Base-by-base conservation (phyloP, 2,113 vertebrate genomes). In the Ellobius talpinus region DNA sequence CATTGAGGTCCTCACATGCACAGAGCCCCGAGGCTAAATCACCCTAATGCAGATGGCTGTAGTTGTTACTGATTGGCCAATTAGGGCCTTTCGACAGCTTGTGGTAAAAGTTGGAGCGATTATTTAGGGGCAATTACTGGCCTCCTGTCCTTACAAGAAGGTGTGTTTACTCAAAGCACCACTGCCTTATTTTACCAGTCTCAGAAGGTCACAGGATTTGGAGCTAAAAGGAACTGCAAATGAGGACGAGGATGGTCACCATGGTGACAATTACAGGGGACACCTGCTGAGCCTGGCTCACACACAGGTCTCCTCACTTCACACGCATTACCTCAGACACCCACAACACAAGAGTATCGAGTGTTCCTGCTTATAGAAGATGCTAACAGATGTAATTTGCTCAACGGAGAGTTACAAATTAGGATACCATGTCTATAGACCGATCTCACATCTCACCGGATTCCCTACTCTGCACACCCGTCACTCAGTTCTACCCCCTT, bases 51-150 rank as follows among this genome's bases (percentile, higher is more conserved):
- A 19, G 36, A 68, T 90, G 96, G 95, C 87, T 1, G 6, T n/a
- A 19, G 81, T 95, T 73, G 85, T 92, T 95, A 97, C 87, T 61
- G 63, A 92, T 70, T 24, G 33, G 74, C 90, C 96, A 96, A 77
- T 97, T 95, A 95, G 87, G 92, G 70, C 74, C 94, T 90, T 95
- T 24, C 65, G 95, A 94, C 89, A 84, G 95, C 95, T 86, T 45
- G 90, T 70, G 97, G 89, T 42, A 23, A 95, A 95, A 96, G 76
- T 90, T 24, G 10, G 74, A 97, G 66, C 52, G 42, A 94, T 97
- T 92, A 96, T 82, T 95, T 97, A 88, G 89, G 93, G 72, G 72
- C 58, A 90, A 94, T 97, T 90, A 94, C 66, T 72, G 13, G 70
- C 52, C 58, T 97, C 94, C 79, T 70, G 88, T 96, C 70, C 88